Base-by-base conservation (phyloP, 2,113 vertebrate genomes). In the Rhombomys opimus region DNA sequence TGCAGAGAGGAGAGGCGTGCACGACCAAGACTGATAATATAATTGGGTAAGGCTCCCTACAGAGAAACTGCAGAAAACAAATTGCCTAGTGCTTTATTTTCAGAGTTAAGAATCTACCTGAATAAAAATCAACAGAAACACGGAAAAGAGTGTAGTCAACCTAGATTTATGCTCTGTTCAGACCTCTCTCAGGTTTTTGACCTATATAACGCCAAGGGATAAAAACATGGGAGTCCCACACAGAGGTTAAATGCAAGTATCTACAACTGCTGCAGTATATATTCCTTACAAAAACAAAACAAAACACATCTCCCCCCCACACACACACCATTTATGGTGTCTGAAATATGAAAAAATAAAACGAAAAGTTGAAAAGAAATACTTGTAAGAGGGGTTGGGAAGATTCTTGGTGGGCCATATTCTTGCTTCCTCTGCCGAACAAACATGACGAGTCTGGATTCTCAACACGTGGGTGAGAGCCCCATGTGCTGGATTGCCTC, bases 111-210 rank as follows among this genome's bases (percentile, higher is more conserved):
- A 59, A 7, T 11, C 72, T 46, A 87, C n/a, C n/a, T 96, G 67
- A 85, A 70, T 46, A 90, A 88, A 93, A 95, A 89, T 90, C 76
- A 63, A 68, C 35, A 93, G 91, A 46, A 94, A 94, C 73, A 57
- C 30, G 32, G 54, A 91, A 89, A 95, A 73, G 63, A 35, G 11
- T 9, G 20, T 18, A 77, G 81, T 80, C 15, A 17, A 84, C 18
- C 88, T 86, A 86, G 41, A 86, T 63, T 78, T 65, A 86, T 30
- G 30, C 11, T 52, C 20, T 30, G 46, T 38, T 76, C 15, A 82
- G 85, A 30, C 13, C 52, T 89, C 52, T 86, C 82, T 73, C 22
- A 41, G 14, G 32, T 57, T 32, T 78, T 10, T 89, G 72, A 15
- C 27, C 59, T 50, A 27, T 38, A 38, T 12, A 75, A 70, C 22